Percentiles rank a stretch among this genome's conserved stretches.
phyloP scores from a whole-genome alignment of 2,888 invertebrate genomes.

The Lithosia quadra region DNA sequence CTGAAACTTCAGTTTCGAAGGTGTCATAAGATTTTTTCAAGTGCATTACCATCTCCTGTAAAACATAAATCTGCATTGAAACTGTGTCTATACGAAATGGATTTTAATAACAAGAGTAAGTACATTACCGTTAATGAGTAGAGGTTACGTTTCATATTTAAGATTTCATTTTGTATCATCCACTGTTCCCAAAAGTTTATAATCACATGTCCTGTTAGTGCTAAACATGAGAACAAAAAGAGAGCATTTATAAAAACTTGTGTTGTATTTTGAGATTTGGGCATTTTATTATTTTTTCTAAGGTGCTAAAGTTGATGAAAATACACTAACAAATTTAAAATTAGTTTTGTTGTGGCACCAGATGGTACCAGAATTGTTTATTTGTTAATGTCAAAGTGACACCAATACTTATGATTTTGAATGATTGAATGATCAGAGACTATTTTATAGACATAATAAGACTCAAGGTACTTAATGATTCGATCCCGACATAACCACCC shows the following conservation, averaged over 20 bases:
- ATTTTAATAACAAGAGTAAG: not conserved
- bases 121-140: constrained; percentile 14
- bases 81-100: not conserved
- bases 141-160: constrained; percentile 67
- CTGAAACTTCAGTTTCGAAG: constrained; percentile 62
- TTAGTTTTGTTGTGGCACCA: not conserved
- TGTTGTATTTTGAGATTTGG: constrained; percentile 47
- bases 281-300: not conserved
- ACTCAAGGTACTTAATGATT: no score
- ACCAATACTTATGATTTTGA: not conserved
- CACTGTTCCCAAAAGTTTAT: constrained; percentile 73
- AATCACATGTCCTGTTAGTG: constrained; percentile 66
- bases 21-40: constrained; percentile 70
- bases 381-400: constrained; percentile 1
- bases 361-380: not conserved
- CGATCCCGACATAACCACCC: no score
- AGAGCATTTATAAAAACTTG: constrained; percentile 60
- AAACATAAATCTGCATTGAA: constrained; percentile 24
- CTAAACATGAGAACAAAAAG: constrained; percentile 63
- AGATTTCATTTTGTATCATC: constrained; percentile 65
- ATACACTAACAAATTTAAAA: constrained; percentile 5
- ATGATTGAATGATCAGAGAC: not conserved
- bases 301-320: not conserved
- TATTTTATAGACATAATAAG: no score
- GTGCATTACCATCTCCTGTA: constrained; percentile 66